phyloP scores from a whole-genome alignment of 2,113 vertebrate species.

The Willisornis vidua region DNA sequence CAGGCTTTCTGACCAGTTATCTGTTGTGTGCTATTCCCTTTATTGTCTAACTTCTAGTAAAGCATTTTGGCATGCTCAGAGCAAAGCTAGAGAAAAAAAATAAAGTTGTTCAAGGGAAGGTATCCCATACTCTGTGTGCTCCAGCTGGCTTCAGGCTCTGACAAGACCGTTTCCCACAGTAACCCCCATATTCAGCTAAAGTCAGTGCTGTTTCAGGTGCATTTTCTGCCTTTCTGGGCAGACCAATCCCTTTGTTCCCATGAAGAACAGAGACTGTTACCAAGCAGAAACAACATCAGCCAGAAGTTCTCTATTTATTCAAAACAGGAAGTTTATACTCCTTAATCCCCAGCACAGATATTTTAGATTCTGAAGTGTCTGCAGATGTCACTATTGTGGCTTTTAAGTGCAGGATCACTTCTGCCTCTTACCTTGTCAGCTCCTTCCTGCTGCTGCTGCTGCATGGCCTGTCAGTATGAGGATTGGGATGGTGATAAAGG shows the following conservation, averaged over 20 bases:
- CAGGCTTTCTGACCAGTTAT: background rate
- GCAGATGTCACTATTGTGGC: background rate
- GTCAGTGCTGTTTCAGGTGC: background rate
- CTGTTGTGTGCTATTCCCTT: background rate
- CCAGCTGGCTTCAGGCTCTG: background rate
- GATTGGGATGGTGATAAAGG: background rate
- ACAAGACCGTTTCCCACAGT: background rate
- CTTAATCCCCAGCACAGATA: background rate
- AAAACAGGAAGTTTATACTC: background rate
- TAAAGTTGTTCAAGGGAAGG: background rate
- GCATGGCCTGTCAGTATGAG: background rate
- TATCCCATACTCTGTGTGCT: fast-evolving
- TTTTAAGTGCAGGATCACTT: background rate
- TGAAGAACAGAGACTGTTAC: background rate
- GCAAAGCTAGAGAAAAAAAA: background rate
- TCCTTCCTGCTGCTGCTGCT: background rate
- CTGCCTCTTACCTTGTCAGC: background rate
- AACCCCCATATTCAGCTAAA: background rate
- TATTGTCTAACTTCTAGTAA: background rate
- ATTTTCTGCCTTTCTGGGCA: background rate
- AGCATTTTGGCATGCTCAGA: background rate
- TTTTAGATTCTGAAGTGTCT: background rate
- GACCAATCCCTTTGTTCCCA: background rate
- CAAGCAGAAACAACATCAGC: background rate
- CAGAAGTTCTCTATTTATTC: background rate